Evolutionary conservation across 2,888 invertebrate species (phyloP).

Genomic region (Masnerella sp.): DNA sequence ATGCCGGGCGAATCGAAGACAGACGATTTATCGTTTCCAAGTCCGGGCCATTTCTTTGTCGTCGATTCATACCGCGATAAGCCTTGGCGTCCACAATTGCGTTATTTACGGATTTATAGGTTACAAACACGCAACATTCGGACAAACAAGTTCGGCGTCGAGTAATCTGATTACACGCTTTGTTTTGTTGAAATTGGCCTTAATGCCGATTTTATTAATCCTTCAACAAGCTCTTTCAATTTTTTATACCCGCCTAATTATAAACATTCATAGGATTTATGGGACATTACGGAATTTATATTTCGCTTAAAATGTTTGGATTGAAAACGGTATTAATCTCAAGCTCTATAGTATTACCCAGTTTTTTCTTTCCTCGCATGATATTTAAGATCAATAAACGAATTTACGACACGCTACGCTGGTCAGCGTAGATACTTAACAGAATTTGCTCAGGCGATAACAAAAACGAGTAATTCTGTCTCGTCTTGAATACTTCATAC

Average conservation of each 20-base stretch:
- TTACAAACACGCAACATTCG: slow-evolving; percentile 44
- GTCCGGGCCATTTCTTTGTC: slow-evolving; percentile 3
- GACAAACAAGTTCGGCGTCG: slow-evolving; percentile 27
- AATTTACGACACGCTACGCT: slow-evolving; percentile 52
- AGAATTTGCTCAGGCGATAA: slow-evolving; percentile 3
- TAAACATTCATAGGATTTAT: slow-evolving; percentile 23
- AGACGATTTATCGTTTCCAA: slow-evolving; percentile 23
- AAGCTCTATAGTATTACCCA: slow-evolving; percentile 57
- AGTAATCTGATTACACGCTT: slow-evolving; percentile 27
- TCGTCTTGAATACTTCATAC: slow-evolving; percentile 30
- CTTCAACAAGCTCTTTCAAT: slow-evolving; percentile 9
- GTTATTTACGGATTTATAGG: slow-evolving; percentile 40
- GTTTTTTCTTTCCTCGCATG: slow-evolving; percentile 62
- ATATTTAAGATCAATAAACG: slow-evolving; percentile 63
- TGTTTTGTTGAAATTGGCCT: slow-evolving; percentile 21
- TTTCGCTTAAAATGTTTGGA: slow-evolving; percentile 31
- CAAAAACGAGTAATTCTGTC: slow-evolving; percentile 32
- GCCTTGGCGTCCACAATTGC: slow-evolving; percentile 13
- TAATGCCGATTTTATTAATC: slow-evolving; percentile 42
- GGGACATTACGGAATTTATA: slow-evolving; percentile 13
- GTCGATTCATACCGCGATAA: slow-evolving; percentile 47
- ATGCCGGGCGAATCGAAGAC: slow-evolving; percentile 39
- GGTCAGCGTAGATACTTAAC: slow-evolving; percentile 7
- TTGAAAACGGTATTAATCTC: slow-evolving; percentile 38
- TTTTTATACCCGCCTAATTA: slow-evolving; percentile 7